phyloP scores from a whole-genome alignment of 2,888 invertebrate genomes.

The Trichopoda pennipes region DNA sequence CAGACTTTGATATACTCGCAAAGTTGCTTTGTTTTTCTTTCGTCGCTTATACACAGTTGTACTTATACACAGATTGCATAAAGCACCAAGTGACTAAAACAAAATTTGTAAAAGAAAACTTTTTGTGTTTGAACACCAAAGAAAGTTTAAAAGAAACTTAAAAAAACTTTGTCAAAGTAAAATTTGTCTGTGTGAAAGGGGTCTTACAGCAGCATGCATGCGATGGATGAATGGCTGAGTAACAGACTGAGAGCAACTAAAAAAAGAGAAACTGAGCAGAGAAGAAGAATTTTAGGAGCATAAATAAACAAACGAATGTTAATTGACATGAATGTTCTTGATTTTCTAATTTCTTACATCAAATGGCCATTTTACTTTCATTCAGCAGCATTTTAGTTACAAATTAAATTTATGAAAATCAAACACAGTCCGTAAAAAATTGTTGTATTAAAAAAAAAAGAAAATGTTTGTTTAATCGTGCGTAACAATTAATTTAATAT shows the following conservation, averaged over 20 bases:
- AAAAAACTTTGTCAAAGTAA: no score
- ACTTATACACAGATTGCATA: no score
- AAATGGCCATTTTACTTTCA: not conserved
- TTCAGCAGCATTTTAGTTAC: not conserved
- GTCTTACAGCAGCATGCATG: no score
- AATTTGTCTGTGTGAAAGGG: no score
- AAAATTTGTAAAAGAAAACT: not conserved
- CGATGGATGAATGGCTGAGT: no score
- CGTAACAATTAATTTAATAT: constrained; percentile 38
- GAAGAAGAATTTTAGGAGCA: constrained; percentile 5
- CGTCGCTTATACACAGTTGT: no score
- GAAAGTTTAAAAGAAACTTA: no score
- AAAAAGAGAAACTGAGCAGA: constrained; percentile 20
- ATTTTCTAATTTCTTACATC: not conserved
- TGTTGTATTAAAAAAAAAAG: not conserved
- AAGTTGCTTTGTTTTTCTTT: no score
- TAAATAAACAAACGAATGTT: not conserved
- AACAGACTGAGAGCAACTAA: no score
- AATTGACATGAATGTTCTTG: not conserved
- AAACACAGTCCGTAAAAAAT: constrained; percentile 18
- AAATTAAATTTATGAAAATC: constrained; percentile 31
- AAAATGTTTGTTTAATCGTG: constrained; percentile 29
- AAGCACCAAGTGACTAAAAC: no score
- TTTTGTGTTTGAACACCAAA: no score
- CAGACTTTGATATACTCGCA: no score